Conservation (phyloP, 1,140 invertebrate genomes). For the Phenacoccus solenopsis region DNA sequence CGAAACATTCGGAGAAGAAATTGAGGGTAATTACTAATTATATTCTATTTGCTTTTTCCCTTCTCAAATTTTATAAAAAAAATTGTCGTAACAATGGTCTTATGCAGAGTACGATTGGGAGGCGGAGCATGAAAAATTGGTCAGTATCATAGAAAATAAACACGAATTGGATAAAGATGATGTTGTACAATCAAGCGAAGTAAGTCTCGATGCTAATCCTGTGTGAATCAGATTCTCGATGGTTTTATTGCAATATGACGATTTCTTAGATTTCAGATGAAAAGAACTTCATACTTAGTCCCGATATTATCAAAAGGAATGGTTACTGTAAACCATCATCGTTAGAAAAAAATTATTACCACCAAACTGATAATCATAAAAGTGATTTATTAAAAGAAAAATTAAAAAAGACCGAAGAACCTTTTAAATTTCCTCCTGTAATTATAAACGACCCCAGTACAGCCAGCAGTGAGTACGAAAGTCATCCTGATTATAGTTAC, state of each 20-base stretch:
- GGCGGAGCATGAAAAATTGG: not conserved
- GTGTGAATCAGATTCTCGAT: too few relatives aligned
- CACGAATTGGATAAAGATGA: not conserved
- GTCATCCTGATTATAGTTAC: not conserved
- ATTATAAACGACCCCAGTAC: not conserved
- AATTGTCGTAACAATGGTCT: too few relatives aligned
- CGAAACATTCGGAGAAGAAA: not conserved
- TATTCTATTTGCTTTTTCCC: not conserved
- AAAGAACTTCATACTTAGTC: not conserved
- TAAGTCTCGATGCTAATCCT: too few relatives aligned
- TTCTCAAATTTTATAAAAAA: too few relatives aligned
- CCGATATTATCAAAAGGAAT: not conserved
- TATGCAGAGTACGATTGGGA: conserved; percentile 5
- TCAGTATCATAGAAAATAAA: not conserved
- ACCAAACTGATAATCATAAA: not conserved
- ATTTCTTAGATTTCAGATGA: not conserved
- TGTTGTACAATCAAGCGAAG: not conserved
- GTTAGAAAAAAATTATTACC: not conserved
- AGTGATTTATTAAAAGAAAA: not conserved
- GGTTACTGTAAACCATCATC: not conserved
- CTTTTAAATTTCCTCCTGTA: not conserved
- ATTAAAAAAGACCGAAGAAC: not conserved
- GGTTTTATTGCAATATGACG: too few relatives aligned
- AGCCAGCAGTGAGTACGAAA: not conserved
- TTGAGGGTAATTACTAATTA: not conserved